phyloP scores from a whole-genome alignment of 2,113 vertebrate species.

The Oxygymnocypris stewartii region DNA sequence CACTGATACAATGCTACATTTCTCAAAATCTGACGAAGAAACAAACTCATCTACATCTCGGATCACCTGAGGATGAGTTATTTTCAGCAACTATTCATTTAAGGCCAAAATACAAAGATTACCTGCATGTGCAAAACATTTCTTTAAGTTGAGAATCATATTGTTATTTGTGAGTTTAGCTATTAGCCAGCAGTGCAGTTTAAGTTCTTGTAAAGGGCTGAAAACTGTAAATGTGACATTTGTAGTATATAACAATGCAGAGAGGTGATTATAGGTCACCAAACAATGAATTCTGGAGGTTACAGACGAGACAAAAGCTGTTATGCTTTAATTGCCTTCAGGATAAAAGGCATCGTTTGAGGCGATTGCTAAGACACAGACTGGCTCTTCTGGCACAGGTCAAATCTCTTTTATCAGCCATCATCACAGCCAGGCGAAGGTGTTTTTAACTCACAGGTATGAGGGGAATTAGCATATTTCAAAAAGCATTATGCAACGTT shows the following conservation, averaged over 20 bases:
- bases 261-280: background rate
- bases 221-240: background rate
- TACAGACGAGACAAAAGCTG: background rate
- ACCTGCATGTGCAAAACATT: background rate
- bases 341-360: background rate
- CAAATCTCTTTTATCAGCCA: background rate
- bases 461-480: constrained; percentile 7
- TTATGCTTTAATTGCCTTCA: background rate
- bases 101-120: too few relatives aligned
- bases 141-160: background rate
- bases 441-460: constrained; percentile 18
- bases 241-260: background rate
- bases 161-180: background rate
- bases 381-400: background rate
- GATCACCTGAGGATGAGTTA: too few relatives aligned
- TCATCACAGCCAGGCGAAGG: background rate
- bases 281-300: background rate
- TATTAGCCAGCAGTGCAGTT: background rate
- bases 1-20: background rate
- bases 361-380: background rate
- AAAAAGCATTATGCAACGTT: background rate
- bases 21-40: background rate
- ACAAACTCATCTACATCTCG: background rate
- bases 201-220: background rate
- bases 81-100: too few relatives aligned